Conservation (phyloP, 2,888 invertebrate genomes). For the Anthophora plumipes region DNA sequence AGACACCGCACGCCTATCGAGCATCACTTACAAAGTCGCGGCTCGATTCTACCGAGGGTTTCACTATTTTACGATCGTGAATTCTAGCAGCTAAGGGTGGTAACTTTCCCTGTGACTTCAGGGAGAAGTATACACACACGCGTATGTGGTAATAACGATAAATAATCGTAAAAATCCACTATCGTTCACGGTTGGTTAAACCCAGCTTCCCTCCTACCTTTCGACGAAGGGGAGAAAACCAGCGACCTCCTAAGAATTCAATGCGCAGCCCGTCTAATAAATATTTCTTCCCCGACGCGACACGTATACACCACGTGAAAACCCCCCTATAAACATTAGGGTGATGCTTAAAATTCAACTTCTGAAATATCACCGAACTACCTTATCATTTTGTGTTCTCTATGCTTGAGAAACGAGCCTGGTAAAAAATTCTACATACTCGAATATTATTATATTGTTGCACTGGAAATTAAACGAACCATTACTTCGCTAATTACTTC, state of each 20-base stretch:
- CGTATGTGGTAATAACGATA: slow-evolving; percentile 60
- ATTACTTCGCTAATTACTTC: no score
- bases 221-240: slow-evolving; percentile 38
- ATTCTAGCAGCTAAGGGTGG: slow-evolving; percentile 15
- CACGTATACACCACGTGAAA: slow-evolving; percentile 5
- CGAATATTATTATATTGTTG: no score
- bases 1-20: slow-evolving; percentile 30
- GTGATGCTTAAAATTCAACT: no score
- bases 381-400: no score
- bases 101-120: neutral
- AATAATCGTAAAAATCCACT: slow-evolving; percentile 62
- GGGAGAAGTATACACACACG: neutral
- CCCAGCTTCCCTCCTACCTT: slow-evolving; percentile 39
- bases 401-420: no score
- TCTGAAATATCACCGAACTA: no score
- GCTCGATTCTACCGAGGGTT: slow-evolving; percentile 39
- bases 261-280: slow-evolving; percentile 58
- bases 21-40: slow-evolving; percentile 37
- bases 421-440: no score
- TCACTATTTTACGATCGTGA: slow-evolving; percentile 45
- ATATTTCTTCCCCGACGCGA: slow-evolving; percentile 58
- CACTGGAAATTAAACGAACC: no score
- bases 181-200: slow-evolving; percentile 63
- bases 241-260: slow-evolving; percentile 64
- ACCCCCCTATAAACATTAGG: no score